Conservation (phyloP, 2,888 invertebrate genomes). For the Nemotelus pantherinus region DNA sequence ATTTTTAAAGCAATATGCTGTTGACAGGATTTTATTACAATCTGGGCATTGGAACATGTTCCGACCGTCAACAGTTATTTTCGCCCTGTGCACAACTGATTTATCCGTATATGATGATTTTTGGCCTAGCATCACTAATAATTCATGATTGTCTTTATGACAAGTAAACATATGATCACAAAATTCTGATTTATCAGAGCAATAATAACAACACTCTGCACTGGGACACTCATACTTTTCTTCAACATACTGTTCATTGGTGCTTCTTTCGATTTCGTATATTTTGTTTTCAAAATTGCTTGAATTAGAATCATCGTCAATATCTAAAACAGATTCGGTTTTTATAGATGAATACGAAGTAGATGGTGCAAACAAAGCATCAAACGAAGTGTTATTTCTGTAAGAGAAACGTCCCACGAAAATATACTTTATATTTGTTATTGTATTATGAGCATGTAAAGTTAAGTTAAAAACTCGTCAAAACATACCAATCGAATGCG, state of each 20-base stretch:
- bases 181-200: constrained; percentile 17
- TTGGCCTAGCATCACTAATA: constrained; percentile 9
- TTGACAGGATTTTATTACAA: constrained; percentile 71
- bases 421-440: not conserved
- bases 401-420: constrained; percentile 20
- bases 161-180: not conserved
- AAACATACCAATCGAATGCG: too few relatives aligned
- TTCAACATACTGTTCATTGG: not conserved
- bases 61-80: constrained; percentile 65
- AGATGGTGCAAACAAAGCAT: not conserved
- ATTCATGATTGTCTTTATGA: constrained; percentile 18
- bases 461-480: too few relatives aligned
- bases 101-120: constrained; percentile 2
- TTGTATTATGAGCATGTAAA: not conserved
- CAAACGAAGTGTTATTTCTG: constrained; percentile 30
- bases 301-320: not conserved
- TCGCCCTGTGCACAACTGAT: constrained; percentile 61
- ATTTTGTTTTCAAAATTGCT: not conserved
- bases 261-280: not conserved
- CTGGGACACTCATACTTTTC: constrained; percentile 3
- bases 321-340: not conserved
- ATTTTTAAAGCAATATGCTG: constrained; percentile 69
- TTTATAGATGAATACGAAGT: not conserved
- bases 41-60: constrained; percentile 68
- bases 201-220: not conserved